A percentile compares a stretch with the other conserved stretches of the same genome.
Evolutionary conservation across 2,113 vertebrate genomes (phyloP).

Genomic region (Copsychus sechellarum): DNA sequence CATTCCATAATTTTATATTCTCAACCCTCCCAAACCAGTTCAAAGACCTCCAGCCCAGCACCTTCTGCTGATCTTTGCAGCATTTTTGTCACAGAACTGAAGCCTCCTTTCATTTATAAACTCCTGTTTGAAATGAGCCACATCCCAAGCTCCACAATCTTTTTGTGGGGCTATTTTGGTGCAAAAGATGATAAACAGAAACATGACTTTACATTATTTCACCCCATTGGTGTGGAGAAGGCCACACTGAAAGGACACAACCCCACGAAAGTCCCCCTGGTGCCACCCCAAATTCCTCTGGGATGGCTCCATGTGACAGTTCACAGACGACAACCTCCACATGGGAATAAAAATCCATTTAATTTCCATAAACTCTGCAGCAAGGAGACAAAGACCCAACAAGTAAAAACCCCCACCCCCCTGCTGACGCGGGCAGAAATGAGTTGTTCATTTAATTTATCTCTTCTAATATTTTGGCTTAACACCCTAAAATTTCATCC

Average conservation of each 20-base stretch:
- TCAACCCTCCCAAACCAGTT: background rate
- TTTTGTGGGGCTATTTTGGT: background rate
- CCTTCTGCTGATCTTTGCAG: background rate
- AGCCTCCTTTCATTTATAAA: background rate
- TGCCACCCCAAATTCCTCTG: background rate
- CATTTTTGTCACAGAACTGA: background rate
- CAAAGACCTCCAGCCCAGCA: background rate
- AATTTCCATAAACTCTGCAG: constrained; percentile 25
- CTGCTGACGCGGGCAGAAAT: rapidly evolving
- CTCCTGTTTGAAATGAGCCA: background rate
- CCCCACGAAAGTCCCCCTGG: rapidly evolving
- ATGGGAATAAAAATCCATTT: constrained; percentile 42
- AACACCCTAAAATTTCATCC: background rate
- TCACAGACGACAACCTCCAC: background rate
- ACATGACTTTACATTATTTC: rapidly evolving
- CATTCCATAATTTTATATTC: background rate
- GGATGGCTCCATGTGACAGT: rapidly evolving
- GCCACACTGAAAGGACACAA: background rate
- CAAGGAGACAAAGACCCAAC: background rate
- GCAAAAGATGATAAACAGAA: background rate
- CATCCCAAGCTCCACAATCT: background rate
- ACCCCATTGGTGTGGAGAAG: rapidly evolving
- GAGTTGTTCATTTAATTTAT: background rate
- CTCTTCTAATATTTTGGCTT: background rate
- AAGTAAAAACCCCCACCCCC: background rate